Evolutionary conservation across 2,797 vertebrate genomes (phyloP), one percentile per base, ranked within the genome.

Genomic region (Galago senegalensis): DNA sequence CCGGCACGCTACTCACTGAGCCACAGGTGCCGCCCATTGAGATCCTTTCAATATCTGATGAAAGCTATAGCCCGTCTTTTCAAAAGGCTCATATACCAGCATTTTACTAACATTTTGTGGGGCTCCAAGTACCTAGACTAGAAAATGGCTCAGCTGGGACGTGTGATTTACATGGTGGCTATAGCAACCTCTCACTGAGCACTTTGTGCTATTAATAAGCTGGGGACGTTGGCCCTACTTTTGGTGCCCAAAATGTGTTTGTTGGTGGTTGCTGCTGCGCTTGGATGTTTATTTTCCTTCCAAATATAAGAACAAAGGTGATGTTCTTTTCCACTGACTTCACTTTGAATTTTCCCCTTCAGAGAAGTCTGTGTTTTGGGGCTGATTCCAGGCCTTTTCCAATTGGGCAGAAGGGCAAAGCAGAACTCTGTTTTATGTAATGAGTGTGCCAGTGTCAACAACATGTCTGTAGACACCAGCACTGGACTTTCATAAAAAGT

Each of bases 271-370:
- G 18, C 77, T 93, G 76, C 87, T 80, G 49, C 31, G 40, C 8
- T 13, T 58, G 49, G 63, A 25, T 61, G 61, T 81, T 95, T 72
- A 75, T 67, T 89, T 94, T 84, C 70, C 79, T 92, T 94, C 79
- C 90, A 95, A 86, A 91, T 92, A 75, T 43, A 53, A 40, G 91
- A 81, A 96, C 90, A 96, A 92, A 92, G 53, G 79, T 97, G 94
- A 87, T 81, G 31, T 95, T 92, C 73, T 94, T 88, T 87, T 90
- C 75, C 63, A 63, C 31, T 72, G 87, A 95, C 56, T 91, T 92
- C 23, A 29, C 27, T 34, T 40, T 37, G n/a, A 58, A 34, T 65
- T 58, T 88, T 93, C 92, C 63, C 92, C 14, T 83, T 60, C 83
- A 88, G 83, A 91, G 89, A 53, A 92, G 46, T 31, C 87, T 40